Evolutionary conservation across 2,113 vertebrate species (phyloP).

Genomic region (Psettodes erumei): DNA sequence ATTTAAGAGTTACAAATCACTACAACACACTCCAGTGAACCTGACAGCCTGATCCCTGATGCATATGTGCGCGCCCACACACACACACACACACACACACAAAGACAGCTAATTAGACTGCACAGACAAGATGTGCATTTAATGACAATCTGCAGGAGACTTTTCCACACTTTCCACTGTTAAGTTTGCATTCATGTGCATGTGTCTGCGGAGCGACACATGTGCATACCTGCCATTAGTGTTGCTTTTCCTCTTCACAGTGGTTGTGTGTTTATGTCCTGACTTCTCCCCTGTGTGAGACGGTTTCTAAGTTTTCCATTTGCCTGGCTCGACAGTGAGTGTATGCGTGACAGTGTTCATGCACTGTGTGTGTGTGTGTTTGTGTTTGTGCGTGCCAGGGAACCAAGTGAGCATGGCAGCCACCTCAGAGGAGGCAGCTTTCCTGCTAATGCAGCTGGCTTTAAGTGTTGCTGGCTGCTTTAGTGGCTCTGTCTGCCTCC

Average conservation of each 20-base stretch:
- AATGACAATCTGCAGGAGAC: slow-evolving; percentile 33
- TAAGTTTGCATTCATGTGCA: neutral
- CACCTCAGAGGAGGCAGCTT: slow-evolving; percentile 12
- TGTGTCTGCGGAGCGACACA: neutral
- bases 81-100: slow-evolving; percentile 16
- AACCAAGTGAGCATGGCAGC: slow-evolving; percentile 2
- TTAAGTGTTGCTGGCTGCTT: slow-evolving; percentile 16
- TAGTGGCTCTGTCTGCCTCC: neutral
- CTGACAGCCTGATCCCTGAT: slow-evolving; percentile 54
- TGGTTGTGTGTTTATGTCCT: slow-evolving; percentile 14
- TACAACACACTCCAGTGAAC: slow-evolving; percentile 71
- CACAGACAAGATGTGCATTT: slow-evolving; percentile 21
- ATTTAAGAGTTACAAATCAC: slow-evolving; percentile 77
- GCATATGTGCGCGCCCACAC: slow-evolving; percentile 17
- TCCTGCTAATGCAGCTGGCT: slow-evolving; percentile 14
- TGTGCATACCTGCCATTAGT: neutral
- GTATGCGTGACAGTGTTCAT: slow-evolving; percentile 4
- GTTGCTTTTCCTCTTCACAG: slow-evolving; percentile 36
- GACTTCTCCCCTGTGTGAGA: slow-evolving; percentile 13
- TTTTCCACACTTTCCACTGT: slow-evolving; percentile 7
- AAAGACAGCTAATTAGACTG: slow-evolving; percentile 54
- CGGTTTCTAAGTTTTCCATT: slow-evolving; percentile 35
- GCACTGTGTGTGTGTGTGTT: neutral
- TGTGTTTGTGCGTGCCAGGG: neutral
- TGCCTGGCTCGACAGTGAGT: slow-evolving; percentile 1